These are phyloP conservation scores for Pocillopora meandrina DNA, from an alignment of 92 coral and sea anemone species.

Conservation along the genomic window DNA sequence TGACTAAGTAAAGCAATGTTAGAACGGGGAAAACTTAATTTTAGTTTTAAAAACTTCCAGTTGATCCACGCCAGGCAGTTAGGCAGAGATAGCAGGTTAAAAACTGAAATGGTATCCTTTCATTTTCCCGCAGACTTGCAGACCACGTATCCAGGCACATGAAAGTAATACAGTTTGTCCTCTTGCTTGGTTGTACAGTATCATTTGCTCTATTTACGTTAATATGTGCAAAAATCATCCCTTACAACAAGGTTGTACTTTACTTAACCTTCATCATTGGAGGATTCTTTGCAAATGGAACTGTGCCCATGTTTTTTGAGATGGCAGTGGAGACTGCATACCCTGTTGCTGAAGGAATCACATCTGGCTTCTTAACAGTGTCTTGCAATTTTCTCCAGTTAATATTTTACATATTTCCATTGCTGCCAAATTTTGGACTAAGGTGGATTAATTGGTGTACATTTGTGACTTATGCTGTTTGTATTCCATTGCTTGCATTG, in stretches of 20 bases:
- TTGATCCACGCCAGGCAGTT: no score
- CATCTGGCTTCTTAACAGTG: constrained; percentile 70
- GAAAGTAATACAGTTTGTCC: constrained; percentile 74
- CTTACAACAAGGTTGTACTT: constrained; percentile 62
- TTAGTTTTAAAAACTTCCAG: no score
- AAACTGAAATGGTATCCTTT: neutral
- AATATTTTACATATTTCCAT: constrained; percentile 81
- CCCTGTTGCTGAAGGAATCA: constrained; percentile 91
- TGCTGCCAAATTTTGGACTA: constrained; percentile 76
- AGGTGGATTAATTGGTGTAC: constrained; percentile 90
- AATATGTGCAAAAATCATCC: constrained; percentile 66
- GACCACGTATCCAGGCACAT: constrained; percentile 82
- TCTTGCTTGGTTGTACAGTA: constrained; percentile 64
- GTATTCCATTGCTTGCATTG: constrained; percentile 65
- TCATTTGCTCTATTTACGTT: constrained; percentile 65
- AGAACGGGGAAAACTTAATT: no score
- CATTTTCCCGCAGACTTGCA: constrained; percentile 64
- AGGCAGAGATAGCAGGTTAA: neutral
- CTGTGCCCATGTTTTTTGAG: constrained; percentile 89
- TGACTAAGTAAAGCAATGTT: no score
- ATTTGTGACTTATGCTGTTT: constrained; percentile 57
- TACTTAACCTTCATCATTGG: constrained; percentile 70
- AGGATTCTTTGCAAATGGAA: constrained; percentile 85
- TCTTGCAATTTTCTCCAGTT: constrained; percentile 73
- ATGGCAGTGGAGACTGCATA: constrained; percentile 87